Evolutionary conservation across 2,113 vertebrate genomes (phyloP).

Genomic region (Stigmatopora nigra): DNA sequence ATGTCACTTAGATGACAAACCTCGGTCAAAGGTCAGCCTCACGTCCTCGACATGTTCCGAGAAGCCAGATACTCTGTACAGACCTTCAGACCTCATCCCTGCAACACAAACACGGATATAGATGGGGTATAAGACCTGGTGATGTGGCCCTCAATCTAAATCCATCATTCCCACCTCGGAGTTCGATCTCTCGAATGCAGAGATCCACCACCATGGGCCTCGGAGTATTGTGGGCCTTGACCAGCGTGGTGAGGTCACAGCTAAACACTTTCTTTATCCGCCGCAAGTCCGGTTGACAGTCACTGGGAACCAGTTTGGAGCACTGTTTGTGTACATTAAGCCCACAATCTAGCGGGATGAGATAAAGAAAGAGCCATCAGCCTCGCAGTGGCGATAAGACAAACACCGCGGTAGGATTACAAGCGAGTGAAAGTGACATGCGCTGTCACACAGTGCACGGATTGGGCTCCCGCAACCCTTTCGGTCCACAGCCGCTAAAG

Average conservation of each 20-base stretch:
- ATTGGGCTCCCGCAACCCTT: slow-evolving; percentile 11
- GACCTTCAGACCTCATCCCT: slow-evolving; percentile 92
- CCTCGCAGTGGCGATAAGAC: slow-evolving; percentile 30
- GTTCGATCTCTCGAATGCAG: slow-evolving; percentile 93
- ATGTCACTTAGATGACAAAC: slow-evolving; percentile 56
- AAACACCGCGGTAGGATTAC: slow-evolving; percentile 30
- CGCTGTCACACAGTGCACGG: slow-evolving; percentile 37
- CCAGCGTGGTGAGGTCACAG: slow-evolving; percentile 93
- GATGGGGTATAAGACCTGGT: background rate
- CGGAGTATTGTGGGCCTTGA: slow-evolving; percentile 90
- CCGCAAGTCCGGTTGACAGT: slow-evolving; percentile 95
- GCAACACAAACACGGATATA: slow-evolving; percentile 22
- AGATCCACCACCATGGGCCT: slow-evolving; percentile 96
- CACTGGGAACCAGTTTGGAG: slow-evolving; percentile 91
- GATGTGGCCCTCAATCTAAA: no score
- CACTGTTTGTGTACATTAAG: slow-evolving; percentile 97
- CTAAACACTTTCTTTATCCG: slow-evolving; percentile 95
- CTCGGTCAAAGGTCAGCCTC: slow-evolving; percentile 92
- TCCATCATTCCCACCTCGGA: slow-evolving; percentile 75
- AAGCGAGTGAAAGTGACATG: slow-evolving; percentile 38
- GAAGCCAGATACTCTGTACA: slow-evolving; percentile 95
- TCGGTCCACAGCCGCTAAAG: slow-evolving; percentile 18
- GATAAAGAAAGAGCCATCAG: slow-evolving; percentile 23
- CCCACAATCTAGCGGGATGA: slow-evolving; percentile 75
- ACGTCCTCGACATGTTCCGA: slow-evolving; percentile 95